Evolutionary conservation across 2,113 vertebrate genomes (phyloP), one percentile per base, ranked within the genome.

Genomic region (Epinephelus cyanopodus): DNA sequence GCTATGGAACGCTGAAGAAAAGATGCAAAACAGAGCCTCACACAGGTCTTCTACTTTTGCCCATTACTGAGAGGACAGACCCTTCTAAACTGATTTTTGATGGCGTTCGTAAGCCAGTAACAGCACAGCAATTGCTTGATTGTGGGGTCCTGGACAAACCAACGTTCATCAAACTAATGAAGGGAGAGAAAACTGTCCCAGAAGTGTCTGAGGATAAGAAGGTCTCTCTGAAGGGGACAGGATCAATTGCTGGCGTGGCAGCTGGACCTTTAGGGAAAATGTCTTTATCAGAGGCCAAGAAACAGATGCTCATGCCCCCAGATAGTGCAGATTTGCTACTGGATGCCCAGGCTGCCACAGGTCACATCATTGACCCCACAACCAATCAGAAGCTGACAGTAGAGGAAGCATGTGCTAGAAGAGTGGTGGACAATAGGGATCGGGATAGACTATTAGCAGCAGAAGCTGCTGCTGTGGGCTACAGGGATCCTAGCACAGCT

Each of bases 311-410:
- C 2, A 47, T 92, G 48, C 2, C 62, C 3, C 3, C 25, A 58
- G 53, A 87, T 3, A 86, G 87, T 86, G 88, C 83, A 45, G 81
- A 91, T 83, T 67, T 91, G 9, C 71, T 92, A 1, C 81, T 92
- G 27, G 27, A 97, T 91, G 97, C 97, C 23, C 97, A 98, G 90
- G 97, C 96, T 73, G 97, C 97, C 18, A 98, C 97, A 4, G 97
- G 97, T 42, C 96, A 97, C 0, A 95, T 98, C 72, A 97, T 97
- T 83, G 97, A 98, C 74, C 95, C 96, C 0, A 95, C 92, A 52
- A 90, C 91, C 37, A 97, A 97, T 50, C 94, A 97, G 87, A 90
- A 95, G 33, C 74, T 98, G 62, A 96, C 95, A 0, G 96, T 97
- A 56, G 96, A 97, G 79, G 96, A 88, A 27, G 97, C 97, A 33